Evolutionary conservation across 2,113 vertebrate species (phyloP).

Genomic region (Grammomys dolichurus): DNA sequence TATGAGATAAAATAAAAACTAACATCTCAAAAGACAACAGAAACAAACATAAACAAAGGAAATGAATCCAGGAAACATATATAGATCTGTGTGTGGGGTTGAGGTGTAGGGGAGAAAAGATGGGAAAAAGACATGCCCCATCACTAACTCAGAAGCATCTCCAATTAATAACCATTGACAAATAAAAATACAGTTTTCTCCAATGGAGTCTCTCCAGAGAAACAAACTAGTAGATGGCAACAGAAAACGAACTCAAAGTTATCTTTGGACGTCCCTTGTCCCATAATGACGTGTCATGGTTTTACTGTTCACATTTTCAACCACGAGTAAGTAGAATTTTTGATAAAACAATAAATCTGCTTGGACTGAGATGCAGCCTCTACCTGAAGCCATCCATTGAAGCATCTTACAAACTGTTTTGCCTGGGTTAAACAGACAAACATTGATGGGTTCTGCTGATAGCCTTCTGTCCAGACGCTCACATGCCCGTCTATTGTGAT

Average conservation of each 20-base stretch:
- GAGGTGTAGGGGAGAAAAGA: background rate
- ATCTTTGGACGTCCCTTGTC: background rate
- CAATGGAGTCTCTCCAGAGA: background rate
- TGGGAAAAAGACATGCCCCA: background rate
- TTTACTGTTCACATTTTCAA: slow-evolving; percentile 23
- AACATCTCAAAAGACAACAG: background rate
- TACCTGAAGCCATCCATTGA: background rate
- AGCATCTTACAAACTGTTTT: slow-evolving; percentile 18
- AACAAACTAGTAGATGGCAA: background rate
- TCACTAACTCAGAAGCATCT: background rate
- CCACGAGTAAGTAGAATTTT: slow-evolving; percentile 3
- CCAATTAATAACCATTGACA: background rate
- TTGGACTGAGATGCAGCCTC: background rate
- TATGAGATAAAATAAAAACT: background rate
- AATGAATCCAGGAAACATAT: background rate
- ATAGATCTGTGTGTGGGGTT: background rate
- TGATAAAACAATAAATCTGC: background rate
- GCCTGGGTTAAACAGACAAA: slow-evolving; percentile 42
- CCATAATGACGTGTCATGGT: background rate
- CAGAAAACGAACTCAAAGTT: background rate
- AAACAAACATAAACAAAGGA: background rate
- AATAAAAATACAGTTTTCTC: background rate
- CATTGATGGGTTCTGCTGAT: background rate
- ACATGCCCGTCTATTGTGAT: slow-evolving; percentile 32
- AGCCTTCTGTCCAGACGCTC: slow-evolving; percentile 12